phyloP scores from a whole-genome alignment of 2,113 vertebrate genomes.

The Notarius lentiginosus region DNA sequence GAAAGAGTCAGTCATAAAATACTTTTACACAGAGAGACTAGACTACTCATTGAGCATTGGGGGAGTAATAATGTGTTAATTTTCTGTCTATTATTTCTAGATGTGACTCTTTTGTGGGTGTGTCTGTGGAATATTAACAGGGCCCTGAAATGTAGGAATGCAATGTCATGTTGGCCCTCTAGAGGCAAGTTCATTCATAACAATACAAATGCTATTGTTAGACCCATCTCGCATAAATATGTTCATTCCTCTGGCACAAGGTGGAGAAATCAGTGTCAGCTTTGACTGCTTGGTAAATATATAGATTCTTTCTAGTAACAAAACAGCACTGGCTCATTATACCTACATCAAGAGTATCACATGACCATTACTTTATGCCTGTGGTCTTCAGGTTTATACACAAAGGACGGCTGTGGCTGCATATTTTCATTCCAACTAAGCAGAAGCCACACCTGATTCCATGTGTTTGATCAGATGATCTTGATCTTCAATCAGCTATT shows the following conservation, averaged over 20 bases:
- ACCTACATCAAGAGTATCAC: neutral
- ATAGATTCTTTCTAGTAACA: neutral
- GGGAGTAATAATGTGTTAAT: neutral
- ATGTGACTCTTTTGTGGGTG: neutral
- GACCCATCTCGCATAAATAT: neutral
- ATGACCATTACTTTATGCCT: neutral
- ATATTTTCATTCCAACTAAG: neutral
- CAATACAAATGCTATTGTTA: constrained; percentile 16
- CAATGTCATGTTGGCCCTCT: constrained; percentile 2
- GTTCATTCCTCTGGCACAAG: constrained; percentile 1
- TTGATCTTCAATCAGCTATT: too few species aligned
- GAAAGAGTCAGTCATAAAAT: neutral
- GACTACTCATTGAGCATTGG: neutral
- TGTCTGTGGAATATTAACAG: neutral
- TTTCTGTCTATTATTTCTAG: neutral
- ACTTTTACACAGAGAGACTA: neutral
- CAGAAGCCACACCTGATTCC: neutral
- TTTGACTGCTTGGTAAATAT: neutral
- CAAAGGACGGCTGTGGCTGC: neutral
- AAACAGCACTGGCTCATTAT: neutral
- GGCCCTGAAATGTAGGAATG: neutral
- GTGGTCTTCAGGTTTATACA: neutral
- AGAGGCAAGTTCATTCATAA: constrained; percentile 15
- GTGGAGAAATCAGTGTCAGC: neutral
- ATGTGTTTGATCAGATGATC: neutral